A percentile compares a stretch with the other conserved stretches of the same genome.
These are phyloP conservation scores for Oreochromis aureus DNA, from an alignment of 2,113 vertebrate genomes.

Conservation along the genomic window DNA sequence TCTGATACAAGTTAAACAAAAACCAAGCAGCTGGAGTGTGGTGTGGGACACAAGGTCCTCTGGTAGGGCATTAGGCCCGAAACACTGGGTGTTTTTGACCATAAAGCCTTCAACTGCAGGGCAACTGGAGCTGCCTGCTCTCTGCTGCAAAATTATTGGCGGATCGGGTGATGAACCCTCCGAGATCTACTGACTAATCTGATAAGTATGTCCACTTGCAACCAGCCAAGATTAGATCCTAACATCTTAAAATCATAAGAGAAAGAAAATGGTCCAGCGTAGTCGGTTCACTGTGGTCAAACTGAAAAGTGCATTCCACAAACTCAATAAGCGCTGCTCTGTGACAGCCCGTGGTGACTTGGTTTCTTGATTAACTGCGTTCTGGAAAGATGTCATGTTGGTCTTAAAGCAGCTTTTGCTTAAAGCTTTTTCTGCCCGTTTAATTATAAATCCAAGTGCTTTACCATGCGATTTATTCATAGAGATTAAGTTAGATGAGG, in stretches of 20 bases:
- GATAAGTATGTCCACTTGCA: not conserved
- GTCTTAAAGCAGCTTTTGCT: not conserved
- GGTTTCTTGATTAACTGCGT: not conserved
- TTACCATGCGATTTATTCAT: too few relatives aligned
- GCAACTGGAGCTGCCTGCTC: not conserved
- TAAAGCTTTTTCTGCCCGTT: too few relatives aligned
- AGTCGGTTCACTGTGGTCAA: not conserved
- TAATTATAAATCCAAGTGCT: too few relatives aligned
- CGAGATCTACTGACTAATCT: not conserved
- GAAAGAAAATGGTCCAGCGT: not conserved
- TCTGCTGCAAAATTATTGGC: not conserved
- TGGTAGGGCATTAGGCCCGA: not conserved
- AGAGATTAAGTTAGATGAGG: too few relatives aligned
- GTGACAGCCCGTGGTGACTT: not conserved
- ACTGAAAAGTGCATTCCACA: not conserved
- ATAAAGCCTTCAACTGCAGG: not conserved
- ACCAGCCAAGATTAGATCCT: not conserved
- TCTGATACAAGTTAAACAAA: not conserved
- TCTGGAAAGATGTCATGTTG: not conserved
- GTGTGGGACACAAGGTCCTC: too few relatives aligned
- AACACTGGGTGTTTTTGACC: not conserved
- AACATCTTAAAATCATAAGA: not conserved
- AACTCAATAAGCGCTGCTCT: not conserved
- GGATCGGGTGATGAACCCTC: not conserved
- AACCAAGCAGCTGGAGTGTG: not conserved